Evolutionary conservation across 2,113 vertebrate genomes (phyloP).

Genomic region (Pithys albifrons): DNA sequence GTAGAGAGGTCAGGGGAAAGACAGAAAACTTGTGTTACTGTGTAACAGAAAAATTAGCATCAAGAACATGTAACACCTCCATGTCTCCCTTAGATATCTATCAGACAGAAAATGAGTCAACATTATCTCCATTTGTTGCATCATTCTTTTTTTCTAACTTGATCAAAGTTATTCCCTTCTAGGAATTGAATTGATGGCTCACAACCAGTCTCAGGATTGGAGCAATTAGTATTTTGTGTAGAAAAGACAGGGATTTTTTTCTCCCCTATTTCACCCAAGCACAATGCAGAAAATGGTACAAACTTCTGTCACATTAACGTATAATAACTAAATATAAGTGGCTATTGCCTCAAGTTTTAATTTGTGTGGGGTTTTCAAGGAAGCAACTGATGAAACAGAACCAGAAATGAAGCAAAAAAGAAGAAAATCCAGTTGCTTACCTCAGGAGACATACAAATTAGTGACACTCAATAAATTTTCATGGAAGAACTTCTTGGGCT

Average conservation of each 20-base stretch:
- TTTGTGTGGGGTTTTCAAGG: not conserved
- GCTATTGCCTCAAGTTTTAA: not conserved
- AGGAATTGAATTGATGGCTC: conserved; percentile 10
- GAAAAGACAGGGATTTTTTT: not conserved
- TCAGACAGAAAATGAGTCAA: not conserved
- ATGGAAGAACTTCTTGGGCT: not conserved
- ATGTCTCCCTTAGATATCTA: not conserved
- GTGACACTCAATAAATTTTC: not conserved
- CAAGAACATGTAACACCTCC: not conserved
- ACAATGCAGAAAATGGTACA: fast-evolving
- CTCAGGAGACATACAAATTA: not conserved
- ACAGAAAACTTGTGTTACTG: not conserved
- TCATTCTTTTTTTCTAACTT: conserved; percentile 9
- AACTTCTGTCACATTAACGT: not conserved
- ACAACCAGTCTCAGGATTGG: not conserved
- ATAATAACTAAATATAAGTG: not conserved
- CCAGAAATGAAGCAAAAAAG: not conserved
- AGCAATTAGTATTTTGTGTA: not conserved
- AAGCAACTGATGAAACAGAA: not conserved
- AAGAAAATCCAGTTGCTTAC: not conserved
- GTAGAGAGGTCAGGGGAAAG: not conserved
- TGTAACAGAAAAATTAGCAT: not conserved
- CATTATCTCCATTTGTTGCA: conserved; percentile 32
- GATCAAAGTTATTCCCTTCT: conserved; percentile 8
- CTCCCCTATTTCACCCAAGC: not conserved